Conservation (phyloP, 2,888 invertebrate genomes). For the Tenthredo livida region DNA sequence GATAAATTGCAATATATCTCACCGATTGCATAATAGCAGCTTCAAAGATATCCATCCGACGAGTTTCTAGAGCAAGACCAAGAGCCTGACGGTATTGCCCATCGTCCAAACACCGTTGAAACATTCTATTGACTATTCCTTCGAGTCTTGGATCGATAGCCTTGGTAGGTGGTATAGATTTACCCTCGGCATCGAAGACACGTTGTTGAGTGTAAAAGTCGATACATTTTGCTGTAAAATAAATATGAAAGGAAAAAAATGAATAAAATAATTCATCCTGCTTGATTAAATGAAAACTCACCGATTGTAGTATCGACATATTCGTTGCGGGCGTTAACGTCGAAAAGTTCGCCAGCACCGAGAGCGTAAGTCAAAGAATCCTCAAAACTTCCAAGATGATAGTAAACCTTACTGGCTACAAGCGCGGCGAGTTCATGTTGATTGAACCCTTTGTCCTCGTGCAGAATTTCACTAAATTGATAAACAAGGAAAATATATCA, state of each 20-base stretch:
- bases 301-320: constrained; percentile 97
- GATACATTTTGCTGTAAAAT: constrained; percentile 92
- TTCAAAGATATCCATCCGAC: constrained; percentile 98
- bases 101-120: constrained; percentile 96
- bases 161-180: constrained; percentile 81
- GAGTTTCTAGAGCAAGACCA: constrained; percentile 97
- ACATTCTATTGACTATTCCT: constrained; percentile 98
- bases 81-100: constrained; percentile 97
- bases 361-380: constrained; percentile 98
- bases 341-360: constrained; percentile 96
- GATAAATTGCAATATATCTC: constrained; percentile 61
- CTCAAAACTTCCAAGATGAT: constrained; percentile 97
- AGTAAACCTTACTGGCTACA: constrained; percentile 98
- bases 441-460: constrained; percentile 93
- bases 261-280: background rate
- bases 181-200: constrained; percentile 86
- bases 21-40: constrained; percentile 92
- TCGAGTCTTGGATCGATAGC: constrained; percentile 91
- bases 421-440: constrained; percentile 97
- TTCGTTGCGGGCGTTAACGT: constrained; percentile 95
- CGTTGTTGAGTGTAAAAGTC: constrained; percentile 97
- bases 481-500: background rate
- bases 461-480: constrained; percentile 89
- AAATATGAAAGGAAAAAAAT: constrained; percentile 40
- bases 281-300: constrained; percentile 70